phyloP scores from a whole-genome alignment of 1,140 invertebrate species.

The Anoplophora glabripennis region DNA sequence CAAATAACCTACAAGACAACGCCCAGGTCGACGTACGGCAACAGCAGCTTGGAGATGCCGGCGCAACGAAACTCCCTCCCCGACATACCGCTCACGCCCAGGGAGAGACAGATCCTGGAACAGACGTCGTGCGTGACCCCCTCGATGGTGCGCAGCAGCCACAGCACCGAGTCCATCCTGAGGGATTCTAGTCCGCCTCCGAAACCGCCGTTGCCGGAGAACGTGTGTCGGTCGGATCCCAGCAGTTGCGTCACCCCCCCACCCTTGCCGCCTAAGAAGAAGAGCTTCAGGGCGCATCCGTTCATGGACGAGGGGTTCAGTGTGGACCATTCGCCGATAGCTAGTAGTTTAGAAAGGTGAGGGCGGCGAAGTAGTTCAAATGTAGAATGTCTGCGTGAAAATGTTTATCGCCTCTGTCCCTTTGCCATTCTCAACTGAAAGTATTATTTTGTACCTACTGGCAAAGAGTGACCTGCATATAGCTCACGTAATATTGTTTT shows the following conservation, averaged over 20 bases:
- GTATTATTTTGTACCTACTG: too few relatives aligned
- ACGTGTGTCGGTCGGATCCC: constrained; percentile 23
- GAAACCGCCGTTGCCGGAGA: constrained; percentile 78
- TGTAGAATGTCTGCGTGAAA: too few relatives aligned
- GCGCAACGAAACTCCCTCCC: constrained; percentile 66
- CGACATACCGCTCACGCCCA: constrained; percentile 79
- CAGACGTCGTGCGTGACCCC: constrained; percentile 52
- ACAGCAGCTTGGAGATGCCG: constrained; percentile 40
- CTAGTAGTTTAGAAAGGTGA: constrained; percentile 58
- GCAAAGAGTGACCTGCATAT: too few relatives aligned
- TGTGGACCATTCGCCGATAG: constrained; percentile 51
- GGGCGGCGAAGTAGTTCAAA: neutral
- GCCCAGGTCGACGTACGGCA: constrained; percentile 42
- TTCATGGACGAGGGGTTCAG: constrained; percentile 53
- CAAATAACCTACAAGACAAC: constrained; percentile 47
- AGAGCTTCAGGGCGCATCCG: constrained; percentile 52
- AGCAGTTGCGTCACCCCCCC: constrained; percentile 55
- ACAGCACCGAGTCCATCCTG: constrained; percentile 69
- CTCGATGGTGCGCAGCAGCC: constrained; percentile 60
- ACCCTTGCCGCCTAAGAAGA: constrained; percentile 73
- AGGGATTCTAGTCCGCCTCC: constrained; percentile 61
- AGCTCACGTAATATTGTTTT: too few relatives aligned
- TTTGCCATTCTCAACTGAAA: too few relatives aligned
- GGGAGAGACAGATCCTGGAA: constrained; percentile 67
- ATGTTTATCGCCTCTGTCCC: too few relatives aligned